Base-by-base conservation (phyloP, 37 sponge, comb jelly and placozoan genomes). In the Chondrosia reniformis region DNA sequence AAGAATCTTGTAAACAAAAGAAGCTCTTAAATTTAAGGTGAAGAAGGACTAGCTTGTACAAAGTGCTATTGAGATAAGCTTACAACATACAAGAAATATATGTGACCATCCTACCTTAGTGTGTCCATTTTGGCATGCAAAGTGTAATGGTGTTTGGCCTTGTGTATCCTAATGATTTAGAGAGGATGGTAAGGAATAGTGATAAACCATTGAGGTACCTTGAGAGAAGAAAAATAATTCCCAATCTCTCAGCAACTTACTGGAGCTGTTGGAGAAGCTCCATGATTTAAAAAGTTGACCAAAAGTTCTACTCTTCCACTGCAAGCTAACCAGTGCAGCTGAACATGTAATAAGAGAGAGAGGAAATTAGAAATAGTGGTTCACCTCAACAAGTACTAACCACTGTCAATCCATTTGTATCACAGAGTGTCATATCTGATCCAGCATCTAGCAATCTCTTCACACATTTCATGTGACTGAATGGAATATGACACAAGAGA, bases 261-360 rank as follows among this genome's bases (percentile, higher is more conserved):
- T 63, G 65, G 78, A 4, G 84, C 91, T 54, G 89, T 87, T 17
- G 89, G 91, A 83, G 66, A 83, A 37, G 89, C 93, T 79, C 91
- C 93, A 36, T 63, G 77, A 52, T 83, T 80, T 34, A 96, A 63
- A 46, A 96, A 72, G 55, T 67, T 81, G 19, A 82, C 79, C 25
- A 97, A 80, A 0, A 97, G 80, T 65, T 89, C 93, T 1, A 81
- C 88, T 0, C 93, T 65, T 1, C 98, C 98, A 87, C 90, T 94
- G 34, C 91, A 84, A 39, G 98, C 98, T 31, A 89, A 52, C 98
- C 98, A 97, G 78, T 97, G 98, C 1, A 97, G 67, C 93, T 93
- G 64, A 61, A 88, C 30, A 36, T 49, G 52, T 19, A 15, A 49
- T 10, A 49, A 49, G 15, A 15, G 15, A 49, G 10, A 15, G 52